Base-by-base conservation (phyloP, 1,140 invertebrate species). In the Drosophila orena region DNA sequence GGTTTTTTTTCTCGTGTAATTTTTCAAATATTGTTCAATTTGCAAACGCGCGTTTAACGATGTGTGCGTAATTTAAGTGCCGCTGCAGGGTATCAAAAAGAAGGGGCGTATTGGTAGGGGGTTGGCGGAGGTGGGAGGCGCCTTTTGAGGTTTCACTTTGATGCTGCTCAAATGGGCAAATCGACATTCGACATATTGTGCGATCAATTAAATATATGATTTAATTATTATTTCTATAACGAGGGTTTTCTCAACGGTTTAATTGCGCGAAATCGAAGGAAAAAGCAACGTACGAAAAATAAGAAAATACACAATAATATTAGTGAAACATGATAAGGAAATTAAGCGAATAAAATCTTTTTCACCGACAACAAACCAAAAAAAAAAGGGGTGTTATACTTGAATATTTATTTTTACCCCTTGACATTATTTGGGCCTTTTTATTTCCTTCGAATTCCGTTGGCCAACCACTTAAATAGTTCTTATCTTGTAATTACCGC, bases 21-120 rank as follows among this genome's bases (percentile, higher is more conserved):
- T 91, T 91, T 91, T 91, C 80, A 84, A 91, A 91, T 91, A 91
- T 91, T 91, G 89, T 91, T 91, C 88, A 91, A 91, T 91, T 91
- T 91, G 89, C 89, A 76, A 85, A 83, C 75, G 84, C 84, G 80
- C 74, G 77, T 64, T 84, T 91, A 91, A 91, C 89, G 89, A 91
- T 89, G 89, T 91, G 80, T 91, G 74, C 78, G 84, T 91, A 91
- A 91, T 91, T 91, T 91, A 91, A 91, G 89, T 91, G 89, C 76
- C 72, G 64, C 74, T 72, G 66, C 44, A 49, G 81, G 77, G 20
- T 46, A 52, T 52, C 30, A 52, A 34, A 52, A 17, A 17, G n/a
- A 17, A 35, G 43, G 4, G 42, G 43, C 17, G 17, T 12, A n/a
- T 14, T 35, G 27, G 54, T 17, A 24, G 52, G 55, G n/a, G 57